Evolutionary conservation across 2,797 vertebrate species (phyloP), one percentile per base, ranked within the genome.

Genomic region (Xenops minutus): DNA sequence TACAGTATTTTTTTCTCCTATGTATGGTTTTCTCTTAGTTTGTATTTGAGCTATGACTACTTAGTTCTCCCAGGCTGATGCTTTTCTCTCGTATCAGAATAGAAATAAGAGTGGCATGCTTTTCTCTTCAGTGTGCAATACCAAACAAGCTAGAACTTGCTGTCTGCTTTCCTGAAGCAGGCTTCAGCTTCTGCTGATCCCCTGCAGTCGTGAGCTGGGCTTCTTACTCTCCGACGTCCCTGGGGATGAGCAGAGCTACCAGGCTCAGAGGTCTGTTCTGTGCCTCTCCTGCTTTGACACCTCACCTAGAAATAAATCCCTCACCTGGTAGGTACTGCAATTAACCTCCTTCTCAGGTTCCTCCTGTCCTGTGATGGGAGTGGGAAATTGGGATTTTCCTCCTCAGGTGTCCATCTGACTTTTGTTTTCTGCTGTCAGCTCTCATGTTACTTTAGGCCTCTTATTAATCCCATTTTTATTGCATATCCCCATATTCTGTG

Each of bases 141-240:
- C 74, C 77, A 86, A 68, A 41, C 92, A 90, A 84, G 94, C 71
- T 68, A 44, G 55, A 78, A n/a, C 88, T 86, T 77, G 94, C 73
- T 13, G 21, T 79, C 80, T 76, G 71, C 81, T 91, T 51, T 55
- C 16, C 2, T 44, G 30, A 48, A 77, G 71, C 20, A 29, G 43
- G 13, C 79, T 95, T 46, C 2, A 16, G 69, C n/a, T 75, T 71
- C 81, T 92, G 91, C 58, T 76, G 80, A 58, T 93, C 30, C 37
- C 74, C 18, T 7, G 54, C 67, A 79, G 8, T 64, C 39, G 10
- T 72, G 67, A 7, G 3, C 63, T 63, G 63, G 34, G n/a, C 39
- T 85, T 74, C 66, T 76, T 12, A 1, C 37, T 54, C 81, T 52
- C 64, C 0, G 0, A 2, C 26, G 85, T 89, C 58, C 56, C 69